phyloP scores from a whole-genome alignment of 1,140 invertebrate species.

The Drosophila serrata region DNA sequence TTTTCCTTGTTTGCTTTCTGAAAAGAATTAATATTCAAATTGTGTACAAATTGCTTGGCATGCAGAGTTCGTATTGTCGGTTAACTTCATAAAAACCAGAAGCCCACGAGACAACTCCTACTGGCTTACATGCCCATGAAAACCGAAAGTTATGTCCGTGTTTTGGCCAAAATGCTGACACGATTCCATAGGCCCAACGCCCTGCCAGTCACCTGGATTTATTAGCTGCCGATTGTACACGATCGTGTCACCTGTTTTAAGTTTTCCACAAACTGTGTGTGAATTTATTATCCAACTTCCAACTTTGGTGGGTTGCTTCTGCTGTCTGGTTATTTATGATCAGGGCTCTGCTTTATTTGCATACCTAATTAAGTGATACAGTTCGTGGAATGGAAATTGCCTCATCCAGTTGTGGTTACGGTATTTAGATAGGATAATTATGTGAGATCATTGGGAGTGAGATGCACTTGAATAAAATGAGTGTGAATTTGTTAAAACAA shows the following conservation, averaged over 20 bases:
- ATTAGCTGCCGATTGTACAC: conserved; percentile 57
- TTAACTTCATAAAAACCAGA: conserved; percentile 55
- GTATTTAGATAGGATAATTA: conserved; percentile 51
- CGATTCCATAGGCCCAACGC: conserved; percentile 50
- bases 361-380: conserved; percentile 76
- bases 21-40: conserved; percentile 67
- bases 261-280: conserved; percentile 35
- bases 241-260: conserved; percentile 56
- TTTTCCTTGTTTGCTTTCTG: conserved; percentile 3
- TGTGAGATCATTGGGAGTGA: conserved; percentile 1
- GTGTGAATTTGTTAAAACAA: not conserved
- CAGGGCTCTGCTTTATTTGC: conserved; percentile 66
- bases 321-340: conserved; percentile 66
- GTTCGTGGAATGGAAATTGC: conserved; percentile 45
- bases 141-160: conserved; percentile 73
- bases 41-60: conserved; percentile 57
- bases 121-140: conserved; percentile 62
- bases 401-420: conserved; percentile 35
- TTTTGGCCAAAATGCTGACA: conserved; percentile 60
- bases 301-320: conserved; percentile 19
- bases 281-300: conserved; percentile 63
- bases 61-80: conserved; percentile 60
- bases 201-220: conserved; percentile 57
- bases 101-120: conserved; percentile 36
- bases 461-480: conserved; percentile 16